Evolutionary conservation across 2,113 vertebrate species (phyloP).

Genomic region (Tragelaphus strepsiceros): DNA sequence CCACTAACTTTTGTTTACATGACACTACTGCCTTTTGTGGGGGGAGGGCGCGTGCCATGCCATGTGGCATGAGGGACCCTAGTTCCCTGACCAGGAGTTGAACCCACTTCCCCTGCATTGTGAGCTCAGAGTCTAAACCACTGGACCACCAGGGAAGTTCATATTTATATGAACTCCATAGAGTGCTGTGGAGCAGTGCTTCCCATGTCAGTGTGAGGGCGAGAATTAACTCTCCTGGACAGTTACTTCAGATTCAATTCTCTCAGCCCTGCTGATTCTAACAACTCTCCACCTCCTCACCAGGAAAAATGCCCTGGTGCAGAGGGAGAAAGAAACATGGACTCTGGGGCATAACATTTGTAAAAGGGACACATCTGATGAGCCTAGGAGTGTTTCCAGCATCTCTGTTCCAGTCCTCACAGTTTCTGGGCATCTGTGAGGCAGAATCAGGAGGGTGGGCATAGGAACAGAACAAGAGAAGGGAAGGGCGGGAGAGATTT

Average conservation of each 20-base stretch:
- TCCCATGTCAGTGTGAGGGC: neutral
- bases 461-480: neutral
- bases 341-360: neutral
- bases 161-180: neutral
- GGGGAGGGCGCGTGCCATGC: neutral
- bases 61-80: neutral
- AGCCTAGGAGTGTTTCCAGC: neutral
- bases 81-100: neutral
- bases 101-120: neutral
- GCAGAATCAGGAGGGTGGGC: neutral
- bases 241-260: neutral
- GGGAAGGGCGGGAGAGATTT: neutral
- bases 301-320: neutral
- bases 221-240: neutral
- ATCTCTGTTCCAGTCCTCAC: neutral
- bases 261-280: neutral
- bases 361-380: neutral
- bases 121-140: neutral
- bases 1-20: neutral
- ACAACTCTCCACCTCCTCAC: neutral
- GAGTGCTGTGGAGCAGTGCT: neutral
- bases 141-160: neutral
- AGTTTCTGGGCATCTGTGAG: neutral
- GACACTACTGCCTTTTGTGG: fast-evolving
- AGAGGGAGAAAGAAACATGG: neutral